Percentiles rank a stretch among this genome's conserved stretches.
Evolutionary conservation across 1,140 invertebrate genomes (phyloP).

Genomic region (Heterodera carotae): DNA sequence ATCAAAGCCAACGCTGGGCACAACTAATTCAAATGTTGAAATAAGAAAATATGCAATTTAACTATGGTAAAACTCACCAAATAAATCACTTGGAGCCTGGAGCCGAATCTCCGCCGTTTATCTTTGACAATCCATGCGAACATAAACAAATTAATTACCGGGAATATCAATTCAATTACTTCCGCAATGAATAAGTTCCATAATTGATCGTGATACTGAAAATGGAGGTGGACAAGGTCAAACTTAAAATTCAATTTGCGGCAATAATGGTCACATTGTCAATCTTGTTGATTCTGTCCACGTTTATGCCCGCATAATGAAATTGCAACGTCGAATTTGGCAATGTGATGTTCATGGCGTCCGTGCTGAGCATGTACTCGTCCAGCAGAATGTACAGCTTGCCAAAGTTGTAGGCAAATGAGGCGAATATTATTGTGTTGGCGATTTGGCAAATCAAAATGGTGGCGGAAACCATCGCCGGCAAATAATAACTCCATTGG

Average conservation of each 20-base stretch:
- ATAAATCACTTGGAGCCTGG: constrained; percentile 53
- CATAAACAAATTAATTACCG: constrained; percentile 52
- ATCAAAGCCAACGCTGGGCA: constrained; percentile 54
- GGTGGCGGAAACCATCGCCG: constrained; percentile 53
- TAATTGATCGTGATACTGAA: constrained; percentile 58
- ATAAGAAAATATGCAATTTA: constrained; percentile 8
- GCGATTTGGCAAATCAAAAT: constrained; percentile 56
- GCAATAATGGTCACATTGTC: constrained; percentile 40
- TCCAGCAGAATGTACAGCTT: constrained; percentile 54
- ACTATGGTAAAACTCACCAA: constrained; percentile 42
- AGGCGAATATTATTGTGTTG: constrained; percentile 56
- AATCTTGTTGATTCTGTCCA: constrained; percentile 54
- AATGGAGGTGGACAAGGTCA: too few species aligned
- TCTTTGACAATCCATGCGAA: constrained; percentile 59
- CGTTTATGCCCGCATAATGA: constrained; percentile 47
- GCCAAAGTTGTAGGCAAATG: constrained; percentile 58
- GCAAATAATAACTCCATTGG: constrained; percentile 51
- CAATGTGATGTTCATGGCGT: constrained; percentile 48
- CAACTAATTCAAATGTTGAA: constrained; percentile 42
- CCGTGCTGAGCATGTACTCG: constrained; percentile 54
- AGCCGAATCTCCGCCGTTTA: constrained; percentile 35
- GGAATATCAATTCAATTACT: constrained; percentile 54
- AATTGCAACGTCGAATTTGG: constrained; percentile 50
- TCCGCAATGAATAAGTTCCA: constrained; percentile 59
- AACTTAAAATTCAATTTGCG: background rate